Evolutionary conservation across 2,888 invertebrate species (phyloP), one percentile per base, ranked within the genome.

Genomic region (Lypha dubia): DNA sequence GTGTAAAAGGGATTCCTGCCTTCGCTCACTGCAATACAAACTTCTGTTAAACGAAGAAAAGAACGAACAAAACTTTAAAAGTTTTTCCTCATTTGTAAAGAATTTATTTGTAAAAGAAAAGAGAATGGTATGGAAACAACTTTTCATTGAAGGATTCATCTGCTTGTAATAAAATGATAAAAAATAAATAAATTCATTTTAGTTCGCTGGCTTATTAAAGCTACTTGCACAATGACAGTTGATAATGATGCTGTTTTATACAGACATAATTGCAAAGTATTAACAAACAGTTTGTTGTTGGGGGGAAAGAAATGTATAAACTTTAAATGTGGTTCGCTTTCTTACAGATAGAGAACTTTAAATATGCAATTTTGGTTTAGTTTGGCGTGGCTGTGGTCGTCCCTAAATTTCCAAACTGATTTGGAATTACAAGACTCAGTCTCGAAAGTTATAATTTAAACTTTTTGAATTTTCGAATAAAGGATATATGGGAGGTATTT

Each of bases 191-290:
- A 63, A 63, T 58, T 70, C 41, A 60, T 22, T 70, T 63, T 75
- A 63, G 49, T 70, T 63, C 70, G 38, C 41, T 71, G 82, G 58
- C 82, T 82, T 76, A 76, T 71, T 77, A 70, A 51, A 67, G 15
- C 56, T 24, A 58, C 65, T 68, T 51, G 4, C 24, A 38, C 51
- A 62, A 60, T 3, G 22, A 65, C 70, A 62, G 67, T 44, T 76
- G 71, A 11, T 71, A 76, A 76, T 75, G 75, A 70, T 73, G 49
- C 8, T 56, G 20, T 11, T 73, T 38, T 38, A 13, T 22, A 28
- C 6, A 28, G 15, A 74, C 28, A 75, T 63, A 63, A 70, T 75
- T 68, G 53, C 44, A 60, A 79, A 79, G 56, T 63, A 71, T 65
- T 28, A 53, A 41, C 65, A 65, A 28, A 65, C 20, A 68, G n/a